Percentiles rank a stretch among this genome's conserved stretches.
These are phyloP conservation scores for Drosophila albomicans DNA, from an alignment of 1,140 invertebrate genomes.

Conservation along the genomic window DNA sequence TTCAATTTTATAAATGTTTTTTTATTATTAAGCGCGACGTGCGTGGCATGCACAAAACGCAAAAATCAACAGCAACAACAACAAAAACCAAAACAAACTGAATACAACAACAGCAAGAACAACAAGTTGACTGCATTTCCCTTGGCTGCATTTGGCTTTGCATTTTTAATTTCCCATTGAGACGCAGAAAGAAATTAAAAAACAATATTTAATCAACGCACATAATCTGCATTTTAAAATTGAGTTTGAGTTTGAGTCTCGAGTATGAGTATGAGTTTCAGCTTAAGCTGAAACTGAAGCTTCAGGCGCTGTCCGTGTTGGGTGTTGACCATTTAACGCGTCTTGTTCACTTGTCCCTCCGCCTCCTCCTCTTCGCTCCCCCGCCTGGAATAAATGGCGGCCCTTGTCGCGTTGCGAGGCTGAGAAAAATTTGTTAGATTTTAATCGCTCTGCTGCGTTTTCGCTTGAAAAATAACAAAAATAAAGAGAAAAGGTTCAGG, in stretches of 20 bases:
- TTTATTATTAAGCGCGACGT: slow-evolving; percentile 75
- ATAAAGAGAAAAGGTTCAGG: slow-evolving; percentile 34
- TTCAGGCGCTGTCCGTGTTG: slow-evolving; percentile 45
- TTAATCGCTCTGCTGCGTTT: slow-evolving; percentile 63
- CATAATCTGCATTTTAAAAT: slow-evolving; percentile 82
- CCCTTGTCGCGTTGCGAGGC: slow-evolving; percentile 20
- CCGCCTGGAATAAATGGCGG: background rate
- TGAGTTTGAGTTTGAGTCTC: slow-evolving; percentile 41
- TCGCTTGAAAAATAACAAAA: slow-evolving; percentile 41
- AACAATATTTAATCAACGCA: slow-evolving; percentile 82
- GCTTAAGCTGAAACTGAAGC: slow-evolving; percentile 43
- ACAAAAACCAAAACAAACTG: slow-evolving; percentile 17
- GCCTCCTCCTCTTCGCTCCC: background rate
- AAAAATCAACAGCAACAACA: slow-evolving; percentile 15
- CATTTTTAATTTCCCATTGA: slow-evolving; percentile 64
- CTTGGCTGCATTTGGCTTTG: slow-evolving; percentile 66
- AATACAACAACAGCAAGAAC: background rate
- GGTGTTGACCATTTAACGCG: slow-evolving; percentile 82
- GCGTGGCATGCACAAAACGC: slow-evolving; percentile 44
- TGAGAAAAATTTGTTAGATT: slow-evolving; percentile 72
- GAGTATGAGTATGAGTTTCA: slow-evolving; percentile 2
- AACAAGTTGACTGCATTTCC: slow-evolving; percentile 45
- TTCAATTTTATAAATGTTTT: slow-evolving; percentile 59
- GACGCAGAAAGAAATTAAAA: slow-evolving; percentile 73
- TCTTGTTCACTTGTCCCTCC: slow-evolving; percentile 8